Evolutionary conservation across 2,888 invertebrate genomes (phyloP).

Genomic region (Epinotia ramella): DNA sequence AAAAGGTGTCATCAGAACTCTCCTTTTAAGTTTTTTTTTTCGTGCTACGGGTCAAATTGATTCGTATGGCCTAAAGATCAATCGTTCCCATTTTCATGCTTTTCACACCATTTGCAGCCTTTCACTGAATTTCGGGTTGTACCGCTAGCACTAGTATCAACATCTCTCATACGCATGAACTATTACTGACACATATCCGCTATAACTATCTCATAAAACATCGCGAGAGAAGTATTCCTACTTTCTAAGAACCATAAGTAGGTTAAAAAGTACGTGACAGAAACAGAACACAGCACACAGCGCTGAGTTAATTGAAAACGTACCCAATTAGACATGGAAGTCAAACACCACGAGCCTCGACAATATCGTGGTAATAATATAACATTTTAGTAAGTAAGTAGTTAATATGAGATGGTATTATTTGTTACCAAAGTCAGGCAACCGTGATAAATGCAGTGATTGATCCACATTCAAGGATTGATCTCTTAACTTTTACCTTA

Average conservation of each 20-base stretch:
- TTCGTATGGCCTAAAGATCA: too few relatives aligned
- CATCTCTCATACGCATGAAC: background rate
- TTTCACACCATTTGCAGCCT: too few relatives aligned
- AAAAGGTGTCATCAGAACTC: rapidly evolving
- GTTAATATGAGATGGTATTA: background rate
- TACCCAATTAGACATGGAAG: constrained; percentile 7
- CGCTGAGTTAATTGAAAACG: constrained; percentile 15
- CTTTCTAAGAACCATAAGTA: constrained; percentile 26
- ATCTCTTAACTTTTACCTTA: background rate
- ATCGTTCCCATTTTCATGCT: too few relatives aligned
- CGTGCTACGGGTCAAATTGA: too few relatives aligned
- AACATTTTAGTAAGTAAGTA: background rate
- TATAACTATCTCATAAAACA: constrained; percentile 18
- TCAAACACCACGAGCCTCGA: background rate
- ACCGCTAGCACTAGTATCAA: background rate
- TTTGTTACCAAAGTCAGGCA: background rate
- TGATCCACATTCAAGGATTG: background rate
- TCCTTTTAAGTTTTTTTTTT: too few relatives aligned
- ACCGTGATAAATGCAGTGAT: background rate
- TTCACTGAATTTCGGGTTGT: too few relatives aligned
- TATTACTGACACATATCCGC: constrained; percentile 4
- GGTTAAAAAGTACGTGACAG: constrained; percentile 28
- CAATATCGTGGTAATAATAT: background rate
- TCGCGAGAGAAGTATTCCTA: constrained; percentile 13
- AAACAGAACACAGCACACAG: constrained; percentile 21